These are phyloP conservation scores for Hydropsyche tenuis DNA, from an alignment of 1,140 invertebrate species.

Conservation along the genomic window DNA sequence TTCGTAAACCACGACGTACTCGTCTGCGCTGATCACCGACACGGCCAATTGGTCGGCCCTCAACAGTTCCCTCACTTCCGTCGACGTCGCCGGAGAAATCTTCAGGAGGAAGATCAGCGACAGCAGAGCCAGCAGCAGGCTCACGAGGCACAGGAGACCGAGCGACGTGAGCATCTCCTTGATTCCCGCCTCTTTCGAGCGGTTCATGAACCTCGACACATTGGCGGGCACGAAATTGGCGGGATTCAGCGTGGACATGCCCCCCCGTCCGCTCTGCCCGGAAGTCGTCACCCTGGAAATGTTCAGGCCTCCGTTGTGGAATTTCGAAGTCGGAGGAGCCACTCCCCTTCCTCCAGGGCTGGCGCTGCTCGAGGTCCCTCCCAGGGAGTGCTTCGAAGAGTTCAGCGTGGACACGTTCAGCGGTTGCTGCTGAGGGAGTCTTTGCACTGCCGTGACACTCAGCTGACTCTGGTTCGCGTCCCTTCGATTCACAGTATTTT, in stretches of 20 bases:
- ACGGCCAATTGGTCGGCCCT: constrained; percentile 59
- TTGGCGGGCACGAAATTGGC: constrained; percentile 62
- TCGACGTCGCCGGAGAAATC: constrained; percentile 70
- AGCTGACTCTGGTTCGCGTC: constrained; percentile 59
- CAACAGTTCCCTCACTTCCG: constrained; percentile 64
- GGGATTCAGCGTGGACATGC: constrained; percentile 56
- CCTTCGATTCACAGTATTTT: constrained; percentile 36
- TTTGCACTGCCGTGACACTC: constrained; percentile 52
- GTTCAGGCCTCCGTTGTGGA: constrained; percentile 63
- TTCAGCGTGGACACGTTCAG: constrained; percentile 74
- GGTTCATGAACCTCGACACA: constrained; percentile 57
- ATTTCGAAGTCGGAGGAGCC: constrained; percentile 51
- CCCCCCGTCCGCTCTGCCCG: constrained; percentile 45
- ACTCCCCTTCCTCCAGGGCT: constrained; percentile 59
- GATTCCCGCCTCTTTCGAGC: constrained; percentile 67
- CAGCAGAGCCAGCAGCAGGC: constrained; percentile 79
- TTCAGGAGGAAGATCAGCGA: constrained; percentile 85
- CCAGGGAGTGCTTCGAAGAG: constrained; percentile 76
- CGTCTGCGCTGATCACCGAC: constrained; percentile 69
- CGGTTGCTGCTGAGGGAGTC: constrained; percentile 64
- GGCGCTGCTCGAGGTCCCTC: constrained; percentile 65
- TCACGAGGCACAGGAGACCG: constrained; percentile 84
- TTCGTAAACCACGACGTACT: constrained; percentile 88
- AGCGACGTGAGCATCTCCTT: constrained; percentile 85
- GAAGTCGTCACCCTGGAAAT: constrained; percentile 58